phyloP scores from a whole-genome alignment of 2,797 vertebrate genomes.

The Podarcis lilfordi region DNA sequence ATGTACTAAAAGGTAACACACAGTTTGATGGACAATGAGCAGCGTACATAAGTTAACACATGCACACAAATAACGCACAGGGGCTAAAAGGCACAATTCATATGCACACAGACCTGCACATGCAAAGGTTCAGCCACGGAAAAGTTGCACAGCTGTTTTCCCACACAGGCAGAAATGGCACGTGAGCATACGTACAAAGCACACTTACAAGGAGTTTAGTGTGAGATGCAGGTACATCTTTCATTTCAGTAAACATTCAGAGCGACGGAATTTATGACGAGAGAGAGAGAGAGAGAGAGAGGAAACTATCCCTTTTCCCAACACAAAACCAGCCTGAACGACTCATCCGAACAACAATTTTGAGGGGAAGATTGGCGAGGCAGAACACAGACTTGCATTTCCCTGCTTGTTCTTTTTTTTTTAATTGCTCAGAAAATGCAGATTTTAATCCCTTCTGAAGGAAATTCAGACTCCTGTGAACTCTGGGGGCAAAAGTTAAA shows the following conservation, averaged over 20 bases:
- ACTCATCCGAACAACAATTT: not conserved
- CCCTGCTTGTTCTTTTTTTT: not conserved
- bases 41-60: not conserved
- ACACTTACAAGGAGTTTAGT: not conserved
- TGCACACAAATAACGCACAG: not conserved
- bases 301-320: not conserved
- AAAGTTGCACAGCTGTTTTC: not conserved
- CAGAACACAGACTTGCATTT: not conserved
- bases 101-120: conserved; percentile 49
- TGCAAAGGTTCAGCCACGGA: conserved; percentile 15
- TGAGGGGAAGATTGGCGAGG: not conserved
- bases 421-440: not conserved
- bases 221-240: not conserved
- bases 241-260: not conserved
- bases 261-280: not conserved
- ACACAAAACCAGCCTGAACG: not conserved
- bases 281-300: not conserved
- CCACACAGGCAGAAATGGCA: not conserved
- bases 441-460: conserved; percentile 4
- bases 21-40: conserved; percentile 58
- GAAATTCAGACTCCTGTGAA: not conserved
- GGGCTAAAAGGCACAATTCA: conserved; percentile 49
- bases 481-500: conserved; percentile 3
- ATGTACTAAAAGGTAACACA: conserved; percentile 79
- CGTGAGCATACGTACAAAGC: not conserved